Conservation (phyloP, 1,140 invertebrate species). For the Pararge aegeria region DNA sequence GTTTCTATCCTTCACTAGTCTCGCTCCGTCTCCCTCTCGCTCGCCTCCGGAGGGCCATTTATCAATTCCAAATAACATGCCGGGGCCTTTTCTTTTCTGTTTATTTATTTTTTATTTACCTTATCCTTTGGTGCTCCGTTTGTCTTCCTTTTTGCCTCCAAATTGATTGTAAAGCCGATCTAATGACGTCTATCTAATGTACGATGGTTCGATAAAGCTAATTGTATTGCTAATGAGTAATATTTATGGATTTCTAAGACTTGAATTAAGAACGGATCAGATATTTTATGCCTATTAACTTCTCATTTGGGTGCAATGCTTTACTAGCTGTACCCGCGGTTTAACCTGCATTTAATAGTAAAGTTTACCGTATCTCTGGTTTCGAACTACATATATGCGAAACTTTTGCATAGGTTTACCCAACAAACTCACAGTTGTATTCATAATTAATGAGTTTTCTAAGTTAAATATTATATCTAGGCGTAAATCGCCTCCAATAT, state of each 20-base stretch:
- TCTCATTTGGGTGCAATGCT: too few species aligned
- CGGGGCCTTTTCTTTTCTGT: conserved; percentile 68
- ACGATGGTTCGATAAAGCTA: conserved; percentile 65
- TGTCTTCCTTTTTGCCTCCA: conserved; percentile 60
- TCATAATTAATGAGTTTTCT: too few species aligned
- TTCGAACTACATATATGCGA: too few species aligned
- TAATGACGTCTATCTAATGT: conserved; percentile 69
- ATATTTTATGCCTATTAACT: too few species aligned
- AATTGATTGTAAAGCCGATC: conserved; percentile 74
- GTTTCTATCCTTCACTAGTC: conserved; percentile 48
- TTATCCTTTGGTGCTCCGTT: conserved; percentile 66
- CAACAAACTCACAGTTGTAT: too few species aligned
- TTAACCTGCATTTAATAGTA: too few species aligned
- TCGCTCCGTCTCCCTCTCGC: conserved; percentile 58
- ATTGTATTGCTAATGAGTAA: conserved; percentile 60
- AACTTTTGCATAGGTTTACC: too few species aligned
- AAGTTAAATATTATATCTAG: too few species aligned
- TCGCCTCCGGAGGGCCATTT: conserved; percentile 72
- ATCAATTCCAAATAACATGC: conserved; percentile 78
- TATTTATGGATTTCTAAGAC: conserved; percentile 14
- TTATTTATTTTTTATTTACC: conserved; percentile 75
- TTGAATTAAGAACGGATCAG: conserved; percentile 1
- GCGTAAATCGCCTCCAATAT: too few species aligned
- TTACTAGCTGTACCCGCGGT: too few species aligned
- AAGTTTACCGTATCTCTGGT: too few species aligned